These are phyloP conservation scores for Nomada lathburiana DNA, from an alignment of 2,888 invertebrate species.

Conservation along the genomic window DNA sequence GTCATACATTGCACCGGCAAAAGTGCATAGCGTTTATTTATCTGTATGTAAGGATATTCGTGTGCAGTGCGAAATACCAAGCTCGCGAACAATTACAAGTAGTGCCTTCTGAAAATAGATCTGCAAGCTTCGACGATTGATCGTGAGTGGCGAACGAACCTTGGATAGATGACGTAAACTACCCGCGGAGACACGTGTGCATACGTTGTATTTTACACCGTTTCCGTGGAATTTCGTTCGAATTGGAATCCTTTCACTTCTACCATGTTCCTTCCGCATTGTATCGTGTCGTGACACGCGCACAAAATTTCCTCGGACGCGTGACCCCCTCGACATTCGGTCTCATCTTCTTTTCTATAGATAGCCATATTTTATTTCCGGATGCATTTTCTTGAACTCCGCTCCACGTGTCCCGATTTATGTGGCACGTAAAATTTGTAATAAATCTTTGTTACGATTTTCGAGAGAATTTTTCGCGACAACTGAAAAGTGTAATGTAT, in stretches of 20 bases:
- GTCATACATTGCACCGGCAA: too few relatives aligned
- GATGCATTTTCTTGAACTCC: too few relatives aligned
- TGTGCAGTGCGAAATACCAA: conserved; percentile 41
- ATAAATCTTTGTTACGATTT: too few relatives aligned
- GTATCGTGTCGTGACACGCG: not conserved
- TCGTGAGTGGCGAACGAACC: conserved; percentile 62
- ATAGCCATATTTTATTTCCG: too few relatives aligned
- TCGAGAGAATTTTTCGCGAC: too few relatives aligned
- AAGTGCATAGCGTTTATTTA: conserved; percentile 1
- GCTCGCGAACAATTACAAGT: conserved; percentile 53
- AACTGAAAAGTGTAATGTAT: too few relatives aligned
- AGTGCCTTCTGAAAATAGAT: conserved; percentile 63
- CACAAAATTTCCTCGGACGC: conserved; percentile 17
- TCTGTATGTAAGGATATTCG: conserved; percentile 34
- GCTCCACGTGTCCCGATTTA: too few relatives aligned
- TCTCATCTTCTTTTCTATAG: not conserved
- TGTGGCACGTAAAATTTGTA: too few relatives aligned
- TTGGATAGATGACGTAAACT: conserved; percentile 60
- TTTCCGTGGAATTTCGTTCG: conserved; percentile 41
- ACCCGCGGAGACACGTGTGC: conserved; percentile 11
- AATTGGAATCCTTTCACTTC: conserved; percentile 11
- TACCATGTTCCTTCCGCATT: conserved; percentile 31
- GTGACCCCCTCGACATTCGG: not conserved
- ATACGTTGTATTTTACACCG: conserved; percentile 29
- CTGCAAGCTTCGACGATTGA: conserved; percentile 39